phyloP scores from a whole-genome alignment of 1,140 invertebrate species.

The Ridgeia piscesae region DNA sequence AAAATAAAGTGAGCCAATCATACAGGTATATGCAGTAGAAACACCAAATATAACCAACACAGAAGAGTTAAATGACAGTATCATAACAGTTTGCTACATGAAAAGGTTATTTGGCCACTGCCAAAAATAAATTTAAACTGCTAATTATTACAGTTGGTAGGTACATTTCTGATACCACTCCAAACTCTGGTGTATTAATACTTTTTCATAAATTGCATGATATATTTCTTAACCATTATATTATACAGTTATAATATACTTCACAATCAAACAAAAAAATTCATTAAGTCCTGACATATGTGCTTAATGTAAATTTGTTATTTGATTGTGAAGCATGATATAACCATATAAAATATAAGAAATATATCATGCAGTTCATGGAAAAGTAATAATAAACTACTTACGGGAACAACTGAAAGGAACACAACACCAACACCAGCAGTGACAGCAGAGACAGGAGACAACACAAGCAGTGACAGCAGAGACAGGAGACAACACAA shows the following conservation, averaged over 20 bases:
- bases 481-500: background rate
- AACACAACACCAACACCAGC: background rate
- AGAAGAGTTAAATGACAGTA: no score
- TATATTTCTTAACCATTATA: background rate
- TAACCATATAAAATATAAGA: no score
- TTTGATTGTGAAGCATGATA: no score
- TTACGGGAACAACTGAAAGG: background rate
- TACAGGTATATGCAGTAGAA: no score
- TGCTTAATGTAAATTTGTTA: background rate
- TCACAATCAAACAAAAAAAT: background rate
- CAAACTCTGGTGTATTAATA: background rate
- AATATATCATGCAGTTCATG: no score
- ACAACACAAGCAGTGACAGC: background rate
- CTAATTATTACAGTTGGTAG: background rate
- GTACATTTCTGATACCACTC: background rate
- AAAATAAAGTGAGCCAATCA: background rate
- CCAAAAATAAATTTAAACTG: background rate
- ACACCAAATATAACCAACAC: no score
- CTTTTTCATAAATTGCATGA: background rate
- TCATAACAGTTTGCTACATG: background rate
- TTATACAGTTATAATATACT: background rate
- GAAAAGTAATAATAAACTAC: background rate
- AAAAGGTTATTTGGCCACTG: background rate
- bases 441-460: background rate
- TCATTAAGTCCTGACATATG: background rate